A percentile compares a stretch with the other conserved stretches of the same genome.
These are phyloP conservation scores for Octomys mimax DNA, from an alignment of 2,797 vertebrate genomes.

Conservation along the genomic window DNA sequence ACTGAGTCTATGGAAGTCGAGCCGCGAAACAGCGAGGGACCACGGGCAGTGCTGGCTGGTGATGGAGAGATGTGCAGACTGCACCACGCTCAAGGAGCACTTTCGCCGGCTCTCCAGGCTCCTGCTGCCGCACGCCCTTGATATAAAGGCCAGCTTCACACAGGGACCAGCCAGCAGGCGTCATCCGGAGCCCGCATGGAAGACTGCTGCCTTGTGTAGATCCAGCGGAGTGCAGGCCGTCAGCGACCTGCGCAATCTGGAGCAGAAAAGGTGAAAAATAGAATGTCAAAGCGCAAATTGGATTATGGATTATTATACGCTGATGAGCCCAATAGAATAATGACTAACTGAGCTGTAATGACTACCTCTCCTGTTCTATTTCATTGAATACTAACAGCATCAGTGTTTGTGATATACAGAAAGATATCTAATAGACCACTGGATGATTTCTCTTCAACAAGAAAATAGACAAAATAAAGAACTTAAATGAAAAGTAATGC, in stretches of 20 bases:
- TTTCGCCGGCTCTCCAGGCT: neutral
- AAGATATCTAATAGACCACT: neutral
- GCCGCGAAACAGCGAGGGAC: no score
- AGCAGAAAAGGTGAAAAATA: neutral
- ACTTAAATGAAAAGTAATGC: neutral
- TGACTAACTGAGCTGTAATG: neutral
- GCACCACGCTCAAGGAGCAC: no score
- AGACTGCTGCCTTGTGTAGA: neutral
- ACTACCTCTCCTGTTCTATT: neutral
- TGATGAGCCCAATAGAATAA: neutral
- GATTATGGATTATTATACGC: neutral
- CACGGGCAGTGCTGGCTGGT: neutral
- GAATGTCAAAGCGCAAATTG: neutral
- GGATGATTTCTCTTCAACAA: neutral
- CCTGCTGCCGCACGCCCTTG: neutral
- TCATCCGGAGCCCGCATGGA: neutral
- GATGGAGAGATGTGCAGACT: neutral
- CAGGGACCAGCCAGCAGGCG: neutral
- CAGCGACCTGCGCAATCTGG: neutral
- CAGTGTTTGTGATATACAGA: neutral
- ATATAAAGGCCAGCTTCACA: neutral
- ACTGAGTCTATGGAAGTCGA: no score
- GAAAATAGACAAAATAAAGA: neutral
- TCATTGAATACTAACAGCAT: neutral
- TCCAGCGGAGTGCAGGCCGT: rapidly evolving